Base-by-base conservation (phyloP, 2,113 vertebrate genomes). In the Burhinus bistriatus region DNA sequence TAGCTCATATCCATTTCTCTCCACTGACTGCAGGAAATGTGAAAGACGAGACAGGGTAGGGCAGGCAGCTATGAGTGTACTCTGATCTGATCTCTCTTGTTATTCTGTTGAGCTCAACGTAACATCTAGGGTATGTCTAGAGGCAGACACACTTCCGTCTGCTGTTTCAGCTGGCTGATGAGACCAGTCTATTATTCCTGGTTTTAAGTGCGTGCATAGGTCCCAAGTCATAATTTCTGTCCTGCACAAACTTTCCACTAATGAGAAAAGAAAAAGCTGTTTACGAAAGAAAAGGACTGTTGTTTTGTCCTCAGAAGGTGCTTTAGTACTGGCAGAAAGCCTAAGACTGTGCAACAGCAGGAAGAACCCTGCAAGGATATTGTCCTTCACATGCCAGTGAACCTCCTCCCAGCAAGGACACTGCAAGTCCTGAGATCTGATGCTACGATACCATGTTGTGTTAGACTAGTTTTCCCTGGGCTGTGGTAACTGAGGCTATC, bases 221-320 rank as follows among this genome's bases (percentile, higher is more conserved):
- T 85, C 69, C 38, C 45, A 91, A 89, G 49, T 27, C 4, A 51
- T 42, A 55, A 89, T 59, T 57, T 79, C 42, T 72, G 75, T 85
- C 20, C 62, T 73, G 66, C 30, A 77, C 34, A 90, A 94, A 96
- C 61, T 73, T 93, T 93, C 87, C 78, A 88, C 82, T 88, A 89
- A 68, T 55, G 18, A 84, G 61, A 75, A 89, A 71, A 83, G 20
- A 94, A 93, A 78, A 89, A 83, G 49, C 6, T 90, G 70, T 85
- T 96, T 96, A 93, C 16, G 0, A 83, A 88, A 65, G 36, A 65
- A 87, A 85, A 49, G n/a, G 9, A 90, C 40, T 96, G 90, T 94
- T 96, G 58, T 95, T 96, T 93, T 95, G 78, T 93, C 95, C 96
- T 96, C 78, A 93, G 57, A 89, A 95, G 34, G 52, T 85, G 84